Evolutionary conservation across 2,888 invertebrate genomes (phyloP).

Genomic region (Andrena bicolor): DNA sequence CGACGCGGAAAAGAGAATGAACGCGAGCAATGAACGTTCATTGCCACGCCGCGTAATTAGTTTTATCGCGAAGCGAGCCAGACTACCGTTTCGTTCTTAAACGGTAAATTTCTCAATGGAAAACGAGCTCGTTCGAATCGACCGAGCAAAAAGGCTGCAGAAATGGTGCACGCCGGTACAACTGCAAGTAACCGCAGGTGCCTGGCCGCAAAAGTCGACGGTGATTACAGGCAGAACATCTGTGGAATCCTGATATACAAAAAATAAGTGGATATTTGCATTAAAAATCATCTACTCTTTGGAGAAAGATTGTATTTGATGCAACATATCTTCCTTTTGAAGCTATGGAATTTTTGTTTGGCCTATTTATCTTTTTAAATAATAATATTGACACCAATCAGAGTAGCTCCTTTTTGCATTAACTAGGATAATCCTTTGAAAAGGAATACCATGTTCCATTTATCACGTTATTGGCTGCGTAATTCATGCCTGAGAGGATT

Average conservation of each 20-base stretch:
- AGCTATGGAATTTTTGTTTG: background rate
- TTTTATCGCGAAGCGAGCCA: slow-evolving; percentile 18
- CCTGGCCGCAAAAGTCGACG: background rate
- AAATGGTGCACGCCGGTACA: slow-evolving; percentile 2
- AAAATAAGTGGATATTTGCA: background rate
- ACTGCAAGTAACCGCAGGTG: background rate
- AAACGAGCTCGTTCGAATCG: slow-evolving; percentile 51
- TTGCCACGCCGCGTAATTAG: slow-evolving; percentile 10
- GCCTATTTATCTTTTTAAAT: background rate
- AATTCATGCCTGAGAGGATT: too few species aligned
- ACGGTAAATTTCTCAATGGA: slow-evolving; percentile 30
- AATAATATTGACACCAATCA: background rate
- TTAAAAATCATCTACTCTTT: background rate
- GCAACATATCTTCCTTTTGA: too few species aligned
- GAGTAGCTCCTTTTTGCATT: background rate
- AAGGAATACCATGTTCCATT: too few species aligned
- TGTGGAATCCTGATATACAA: background rate
- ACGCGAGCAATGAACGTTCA: slow-evolving; percentile 2
- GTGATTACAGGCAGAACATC: background rate
- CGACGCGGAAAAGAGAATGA: slow-evolving; percentile 3
- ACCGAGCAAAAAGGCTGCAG: slow-evolving; percentile 48
- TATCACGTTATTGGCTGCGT: too few species aligned
- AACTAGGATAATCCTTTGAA: too few species aligned
- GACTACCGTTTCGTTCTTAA: slow-evolving; percentile 28
- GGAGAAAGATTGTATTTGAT: background rate